Conservation (phyloP, 2,113 vertebrate species). For the Bothrops jararaca region DNA sequence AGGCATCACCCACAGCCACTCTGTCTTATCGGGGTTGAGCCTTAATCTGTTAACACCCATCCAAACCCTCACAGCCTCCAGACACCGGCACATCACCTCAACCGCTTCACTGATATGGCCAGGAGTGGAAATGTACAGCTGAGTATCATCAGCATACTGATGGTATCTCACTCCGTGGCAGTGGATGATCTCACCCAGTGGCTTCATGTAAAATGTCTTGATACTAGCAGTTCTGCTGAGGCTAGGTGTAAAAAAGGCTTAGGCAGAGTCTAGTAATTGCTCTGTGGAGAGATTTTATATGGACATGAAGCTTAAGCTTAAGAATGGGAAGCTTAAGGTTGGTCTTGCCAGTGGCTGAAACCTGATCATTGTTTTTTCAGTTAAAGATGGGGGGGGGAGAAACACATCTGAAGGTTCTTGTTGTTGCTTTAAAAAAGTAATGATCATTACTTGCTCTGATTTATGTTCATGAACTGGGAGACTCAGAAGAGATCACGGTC, state of each 20-base stretch:
- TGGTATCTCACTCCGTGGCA: no score
- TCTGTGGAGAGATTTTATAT: neutral
- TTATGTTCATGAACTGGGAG: neutral
- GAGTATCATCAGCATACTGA: no score
- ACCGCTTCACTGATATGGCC: no score
- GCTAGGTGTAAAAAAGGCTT: neutral
- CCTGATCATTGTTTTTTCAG: neutral
- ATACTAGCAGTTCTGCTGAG: neutral
- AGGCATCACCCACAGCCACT: no score
- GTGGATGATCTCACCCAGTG: no score
- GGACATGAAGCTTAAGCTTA: neutral
- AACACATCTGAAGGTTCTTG: neutral
- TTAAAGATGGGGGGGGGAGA: neutral
- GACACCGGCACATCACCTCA: no score
- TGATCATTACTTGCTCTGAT: neutral
- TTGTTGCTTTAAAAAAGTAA: neutral
- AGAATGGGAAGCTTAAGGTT: neutral
- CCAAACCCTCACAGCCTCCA: no score
- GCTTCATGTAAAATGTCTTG: no score
- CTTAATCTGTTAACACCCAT: no score
- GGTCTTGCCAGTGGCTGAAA: neutral
- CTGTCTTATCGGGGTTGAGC: no score
- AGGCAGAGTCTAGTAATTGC: no score
- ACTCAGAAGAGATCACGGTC: neutral
- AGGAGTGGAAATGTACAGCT: no score